A percentile compares a stretch with the other conserved stretches of the same genome.
Evolutionary conservation across 2,888 invertebrate species (phyloP).

Genomic region (Temnothorax ravouxi): DNA sequence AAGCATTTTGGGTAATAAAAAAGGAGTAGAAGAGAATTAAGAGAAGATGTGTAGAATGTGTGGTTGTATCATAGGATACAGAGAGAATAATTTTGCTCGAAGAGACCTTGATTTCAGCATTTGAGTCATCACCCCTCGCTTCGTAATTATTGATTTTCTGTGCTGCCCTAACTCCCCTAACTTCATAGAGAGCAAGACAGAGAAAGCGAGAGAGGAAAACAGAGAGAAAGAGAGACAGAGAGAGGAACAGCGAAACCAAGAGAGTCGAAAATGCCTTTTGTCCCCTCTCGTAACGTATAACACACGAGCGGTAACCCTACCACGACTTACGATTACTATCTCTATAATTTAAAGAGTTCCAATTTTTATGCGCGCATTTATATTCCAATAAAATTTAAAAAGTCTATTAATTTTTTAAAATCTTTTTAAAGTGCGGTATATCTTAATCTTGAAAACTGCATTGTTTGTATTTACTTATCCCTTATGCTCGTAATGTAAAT

Average conservation of each 20-base stretch:
- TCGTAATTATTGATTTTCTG: constrained; percentile 86
- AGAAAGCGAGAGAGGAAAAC: constrained; percentile 65
- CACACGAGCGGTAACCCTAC: constrained; percentile 78
- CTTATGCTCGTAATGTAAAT: background rate
- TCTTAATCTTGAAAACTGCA: background rate
- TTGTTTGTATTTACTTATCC: background rate
- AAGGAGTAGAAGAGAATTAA: background rate
- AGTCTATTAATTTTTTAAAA: constrained; percentile 6
- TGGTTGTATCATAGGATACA: constrained; percentile 71
- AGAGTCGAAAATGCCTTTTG: constrained; percentile 84
- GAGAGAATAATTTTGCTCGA: constrained; percentile 80
- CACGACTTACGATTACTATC: constrained; percentile 62
- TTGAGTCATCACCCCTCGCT: constrained; percentile 86
- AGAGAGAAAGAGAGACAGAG: constrained; percentile 44
- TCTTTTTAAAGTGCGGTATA: background rate
- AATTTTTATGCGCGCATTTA: constrained; percentile 3
- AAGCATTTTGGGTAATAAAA: background rate
- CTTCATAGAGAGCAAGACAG: constrained; percentile 81
- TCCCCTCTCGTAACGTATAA: constrained; percentile 79
- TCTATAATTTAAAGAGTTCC: constrained; percentile 79
- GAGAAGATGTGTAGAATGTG: constrained; percentile 54
- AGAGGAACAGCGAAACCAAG: constrained; percentile 70
- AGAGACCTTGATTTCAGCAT: constrained; percentile 85
- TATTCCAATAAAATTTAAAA: background rate
- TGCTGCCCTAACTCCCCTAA: constrained; percentile 85